phyloP scores from a whole-genome alignment of 2,113 vertebrate species.

The Calyptommatus sinebrachiatus region DNA sequence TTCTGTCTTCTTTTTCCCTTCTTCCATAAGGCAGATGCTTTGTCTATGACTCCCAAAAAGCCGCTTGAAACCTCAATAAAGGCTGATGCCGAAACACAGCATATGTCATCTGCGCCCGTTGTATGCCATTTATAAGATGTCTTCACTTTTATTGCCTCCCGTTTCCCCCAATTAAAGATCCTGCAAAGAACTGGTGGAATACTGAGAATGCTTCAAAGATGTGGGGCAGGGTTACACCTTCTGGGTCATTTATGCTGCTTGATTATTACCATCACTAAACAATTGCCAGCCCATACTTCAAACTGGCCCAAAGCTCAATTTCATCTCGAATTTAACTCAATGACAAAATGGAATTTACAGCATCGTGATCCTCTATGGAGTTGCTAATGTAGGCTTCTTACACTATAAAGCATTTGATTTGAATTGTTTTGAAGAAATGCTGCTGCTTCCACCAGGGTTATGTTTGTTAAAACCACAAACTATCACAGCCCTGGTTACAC shows the following conservation, averaged over 20 bases:
- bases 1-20: constrained; percentile 48
- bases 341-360: constrained; percentile 47
- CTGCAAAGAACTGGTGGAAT: constrained; percentile 75
- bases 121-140: constrained; percentile 76
- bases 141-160: constrained; percentile 71
- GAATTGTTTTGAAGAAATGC: constrained; percentile 90
- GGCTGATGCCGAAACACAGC: constrained; percentile 78
- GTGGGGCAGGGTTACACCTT: constrained; percentile 77
- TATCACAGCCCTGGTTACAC: constrained; percentile 40
- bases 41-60: constrained; percentile 53
- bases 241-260: constrained; percentile 66
- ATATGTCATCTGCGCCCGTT: constrained; percentile 74
- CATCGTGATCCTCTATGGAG: constrained; percentile 69
- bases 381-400: constrained; percentile 61
- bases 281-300: constrained; percentile 85
- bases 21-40: constrained; percentile 31
- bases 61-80: constrained; percentile 80
- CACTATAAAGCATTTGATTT: constrained; percentile 73
- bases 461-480: constrained; percentile 86
- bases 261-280: constrained; percentile 65
- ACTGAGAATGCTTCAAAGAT: constrained; percentile 83
- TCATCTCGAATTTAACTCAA: constrained; percentile 76
- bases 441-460: constrained; percentile 76
- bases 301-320: constrained; percentile 86
- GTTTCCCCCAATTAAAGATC: constrained; percentile 76